Percentiles rank a stretch among this genome's conserved stretches.
phyloP scores from a whole-genome alignment of 2,113 vertebrate species.

The Lasiurus cinereus region DNA sequence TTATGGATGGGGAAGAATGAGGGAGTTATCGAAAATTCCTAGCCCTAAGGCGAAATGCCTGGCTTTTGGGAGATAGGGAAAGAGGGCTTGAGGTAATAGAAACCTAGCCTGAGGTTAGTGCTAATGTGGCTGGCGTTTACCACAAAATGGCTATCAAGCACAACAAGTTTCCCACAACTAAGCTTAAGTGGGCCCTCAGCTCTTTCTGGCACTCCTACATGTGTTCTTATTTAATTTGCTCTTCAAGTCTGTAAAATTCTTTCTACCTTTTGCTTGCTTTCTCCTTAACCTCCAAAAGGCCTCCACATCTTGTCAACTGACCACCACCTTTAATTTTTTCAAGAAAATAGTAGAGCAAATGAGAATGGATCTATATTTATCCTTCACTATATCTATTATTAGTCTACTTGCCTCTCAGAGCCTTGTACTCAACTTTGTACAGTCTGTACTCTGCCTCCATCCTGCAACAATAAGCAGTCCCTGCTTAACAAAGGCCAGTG shows the following conservation, averaged over 20 bases:
- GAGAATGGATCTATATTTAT: background rate
- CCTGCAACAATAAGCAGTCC: too few relatives aligned
- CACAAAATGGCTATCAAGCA: too few relatives aligned
- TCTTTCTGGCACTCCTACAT: background rate
- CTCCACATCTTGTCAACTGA: background rate
- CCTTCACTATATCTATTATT: background rate
- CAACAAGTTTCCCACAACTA: too few relatives aligned
- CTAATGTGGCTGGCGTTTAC: too few relatives aligned
- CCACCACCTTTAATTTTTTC: background rate
- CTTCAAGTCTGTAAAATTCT: background rate
- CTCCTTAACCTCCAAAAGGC: background rate
- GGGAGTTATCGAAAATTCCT: too few relatives aligned
- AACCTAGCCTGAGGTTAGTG: too few relatives aligned
- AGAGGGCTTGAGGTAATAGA: too few relatives aligned
- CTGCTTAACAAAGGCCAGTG: fast-evolving
- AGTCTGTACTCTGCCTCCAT: background rate
- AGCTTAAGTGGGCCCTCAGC: background rate
- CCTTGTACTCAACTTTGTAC: too few relatives aligned
- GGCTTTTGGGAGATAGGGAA: too few relatives aligned
- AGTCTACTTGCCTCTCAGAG: background rate
- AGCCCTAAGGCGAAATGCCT: too few relatives aligned
- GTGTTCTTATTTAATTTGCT: background rate
- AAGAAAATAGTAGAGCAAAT: background rate
- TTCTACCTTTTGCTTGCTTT: background rate
- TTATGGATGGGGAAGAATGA: too few relatives aligned